Conservation (phyloP, 2,113 vertebrate genomes). For the Bambusicola thoracicus region DNA sequence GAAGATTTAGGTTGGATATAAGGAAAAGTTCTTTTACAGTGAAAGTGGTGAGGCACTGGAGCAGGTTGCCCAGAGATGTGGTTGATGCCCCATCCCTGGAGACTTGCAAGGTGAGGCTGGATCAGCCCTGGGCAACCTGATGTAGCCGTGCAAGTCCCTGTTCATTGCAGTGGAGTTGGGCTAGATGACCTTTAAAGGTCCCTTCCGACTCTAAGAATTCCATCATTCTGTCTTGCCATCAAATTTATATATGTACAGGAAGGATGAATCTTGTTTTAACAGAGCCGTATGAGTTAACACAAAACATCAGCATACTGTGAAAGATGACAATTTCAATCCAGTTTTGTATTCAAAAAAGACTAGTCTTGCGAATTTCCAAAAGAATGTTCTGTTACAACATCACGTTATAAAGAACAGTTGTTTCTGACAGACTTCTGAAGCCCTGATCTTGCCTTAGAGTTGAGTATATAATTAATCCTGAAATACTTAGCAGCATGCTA, state of each 20-base stretch:
- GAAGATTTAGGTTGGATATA: too few species aligned
- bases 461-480: constrained; percentile 51
- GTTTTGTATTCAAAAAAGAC: not conserved
- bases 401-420: not conserved
- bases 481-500: constrained; percentile 29
- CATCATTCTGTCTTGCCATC: not conserved
- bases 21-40: too few species aligned
- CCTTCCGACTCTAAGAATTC: too few species aligned
- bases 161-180: too few species aligned
- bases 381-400: not conserved
- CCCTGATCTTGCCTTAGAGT: not conserved
- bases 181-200: too few species aligned
- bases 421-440: constrained; percentile 20
- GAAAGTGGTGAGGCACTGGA: too few species aligned
- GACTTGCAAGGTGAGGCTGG: too few species aligned
- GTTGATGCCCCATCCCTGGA: too few species aligned
- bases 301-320: not conserved
- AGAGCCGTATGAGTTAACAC: not conserved
- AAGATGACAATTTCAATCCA: not conserved
- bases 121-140: too few species aligned
- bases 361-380: not conserved
- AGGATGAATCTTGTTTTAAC: not conserved
- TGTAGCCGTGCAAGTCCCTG: too few species aligned
- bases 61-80: too few species aligned
- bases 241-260: not conserved